Percentiles rank a stretch among this genome's conserved stretches.
These are phyloP conservation scores for Coranthus polyacanthus DNA, from an alignment of 2,797 vertebrate genomes.

Conservation along the genomic window DNA sequence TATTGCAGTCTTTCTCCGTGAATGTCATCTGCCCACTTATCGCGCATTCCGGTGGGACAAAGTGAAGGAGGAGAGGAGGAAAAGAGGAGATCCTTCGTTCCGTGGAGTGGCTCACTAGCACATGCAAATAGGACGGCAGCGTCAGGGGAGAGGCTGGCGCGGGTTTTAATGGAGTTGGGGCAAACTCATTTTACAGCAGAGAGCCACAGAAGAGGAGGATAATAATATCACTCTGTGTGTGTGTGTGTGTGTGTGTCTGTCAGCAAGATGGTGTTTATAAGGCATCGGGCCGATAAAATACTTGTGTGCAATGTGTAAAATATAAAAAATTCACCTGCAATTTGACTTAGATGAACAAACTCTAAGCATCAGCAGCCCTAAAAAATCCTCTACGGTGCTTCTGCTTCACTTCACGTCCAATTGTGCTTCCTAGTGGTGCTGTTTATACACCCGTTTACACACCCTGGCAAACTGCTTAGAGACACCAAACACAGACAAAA, in stretches of 20 bases:
- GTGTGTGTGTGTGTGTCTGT: constrained; percentile 60
- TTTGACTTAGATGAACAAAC: constrained; percentile 38
- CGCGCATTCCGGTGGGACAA: constrained; percentile 82
- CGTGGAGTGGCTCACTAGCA: constrained; percentile 93
- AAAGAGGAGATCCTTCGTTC: constrained; percentile 92
- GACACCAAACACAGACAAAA: constrained; percentile 59
- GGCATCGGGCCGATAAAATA: constrained; percentile 2
- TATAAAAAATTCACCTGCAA: constrained; percentile 33
- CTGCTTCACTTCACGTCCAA: constrained; percentile 49
- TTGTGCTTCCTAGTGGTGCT: constrained; percentile 48
- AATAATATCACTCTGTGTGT: constrained; percentile 78
- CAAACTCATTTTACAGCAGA: constrained; percentile 98
- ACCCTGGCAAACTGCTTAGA: constrained; percentile 54
- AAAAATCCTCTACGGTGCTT: constrained; percentile 26
- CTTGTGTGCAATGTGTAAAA: constrained; percentile 2
- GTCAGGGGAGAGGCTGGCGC: constrained; percentile 93
- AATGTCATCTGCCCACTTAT: constrained; percentile 99
- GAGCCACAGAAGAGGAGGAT: constrained; percentile 95
- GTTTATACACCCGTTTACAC: constrained; percentile 48
- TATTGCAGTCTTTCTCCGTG: constrained; percentile 87
- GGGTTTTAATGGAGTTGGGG: constrained; percentile 99
- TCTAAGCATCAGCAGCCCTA: constrained; percentile 43
- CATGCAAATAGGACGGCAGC: constrained; percentile 94
- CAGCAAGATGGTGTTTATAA: constrained; percentile 48
- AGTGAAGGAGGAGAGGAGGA: constrained; percentile 75